A percentile compares a stretch with the other conserved stretches of the same genome.
These are phyloP conservation scores for Cydia amplana DNA, from an alignment of 1,140 invertebrate genomes.

Conservation along the genomic window DNA sequence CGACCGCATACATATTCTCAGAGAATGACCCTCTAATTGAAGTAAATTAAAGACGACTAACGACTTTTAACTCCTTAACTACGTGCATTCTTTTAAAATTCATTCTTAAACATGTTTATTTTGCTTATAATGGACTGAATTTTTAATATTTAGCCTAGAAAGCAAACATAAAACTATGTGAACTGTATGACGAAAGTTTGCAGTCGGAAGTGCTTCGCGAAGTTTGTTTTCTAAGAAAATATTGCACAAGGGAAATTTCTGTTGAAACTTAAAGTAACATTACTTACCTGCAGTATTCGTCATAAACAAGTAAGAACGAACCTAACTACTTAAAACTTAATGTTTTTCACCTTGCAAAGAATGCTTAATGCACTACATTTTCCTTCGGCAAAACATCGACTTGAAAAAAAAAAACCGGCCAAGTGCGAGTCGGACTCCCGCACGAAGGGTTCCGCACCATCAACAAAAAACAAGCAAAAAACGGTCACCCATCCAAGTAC, in stretches of 20 bases:
- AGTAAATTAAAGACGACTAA: background rate
- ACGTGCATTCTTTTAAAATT: background rate
- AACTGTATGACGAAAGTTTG: background rate
- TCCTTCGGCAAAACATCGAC: no score
- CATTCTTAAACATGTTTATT: background rate
- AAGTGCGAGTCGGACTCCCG: no score
- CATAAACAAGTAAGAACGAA: background rate
- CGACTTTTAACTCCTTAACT: background rate
- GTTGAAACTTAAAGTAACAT: slow-evolving; percentile 6
- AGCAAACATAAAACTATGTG: background rate
- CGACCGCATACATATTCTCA: no score
- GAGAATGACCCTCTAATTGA: background rate
- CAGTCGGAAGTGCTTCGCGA: background rate
- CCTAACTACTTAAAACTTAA: background rate
- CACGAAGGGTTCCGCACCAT: no score
- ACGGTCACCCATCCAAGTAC: no score
- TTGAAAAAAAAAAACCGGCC: no score
- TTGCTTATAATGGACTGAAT: slow-evolving; percentile 7
- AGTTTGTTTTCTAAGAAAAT: background rate
- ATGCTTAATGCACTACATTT: background rate
- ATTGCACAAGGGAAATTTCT: background rate
- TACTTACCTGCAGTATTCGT: background rate
- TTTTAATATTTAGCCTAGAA: background rate
- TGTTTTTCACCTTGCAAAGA: background rate
- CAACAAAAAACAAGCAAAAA: no score